phyloP scores from a whole-genome alignment of 2,113 vertebrate genomes.

The Cochlearius cochlearius region DNA sequence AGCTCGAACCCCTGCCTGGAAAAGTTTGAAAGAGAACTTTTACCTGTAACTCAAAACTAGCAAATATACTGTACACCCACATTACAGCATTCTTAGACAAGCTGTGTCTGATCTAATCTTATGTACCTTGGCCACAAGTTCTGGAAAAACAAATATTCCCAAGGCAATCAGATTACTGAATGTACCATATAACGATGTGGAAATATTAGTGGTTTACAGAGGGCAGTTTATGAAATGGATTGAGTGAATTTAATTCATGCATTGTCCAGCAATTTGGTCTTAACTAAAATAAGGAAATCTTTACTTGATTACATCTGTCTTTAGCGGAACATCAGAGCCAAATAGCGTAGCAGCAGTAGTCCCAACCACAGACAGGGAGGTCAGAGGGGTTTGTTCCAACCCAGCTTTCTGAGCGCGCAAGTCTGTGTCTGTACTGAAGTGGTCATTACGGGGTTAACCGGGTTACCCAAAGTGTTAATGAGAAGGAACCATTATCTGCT shows the following conservation, averaged over 20 bases:
- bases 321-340: background rate
- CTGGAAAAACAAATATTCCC: constrained; percentile 70
- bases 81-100: constrained; percentile 54
- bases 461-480: background rate
- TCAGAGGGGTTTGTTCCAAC: background rate
- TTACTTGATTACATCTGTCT: background rate
- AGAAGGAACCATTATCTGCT: constrained; percentile 23
- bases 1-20: background rate
- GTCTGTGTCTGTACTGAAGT: background rate
- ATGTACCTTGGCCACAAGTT: constrained; percentile 64
- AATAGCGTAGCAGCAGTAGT: background rate
- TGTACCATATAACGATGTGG: constrained; percentile 5
- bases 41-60: constrained; percentile 40
- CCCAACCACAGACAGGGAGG: background rate
- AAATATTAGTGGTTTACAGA: constrained; percentile 35
- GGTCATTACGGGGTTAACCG: constrained; percentile 18
- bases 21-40: background rate
- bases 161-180: constrained; percentile 60
- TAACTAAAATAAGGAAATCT: constrained; percentile 3
- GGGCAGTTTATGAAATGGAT: constrained; percentile 23
- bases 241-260: constrained; percentile 11
- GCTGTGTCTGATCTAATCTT: constrained; percentile 67
- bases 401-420: background rate
- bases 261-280: background rate
- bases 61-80: constrained; percentile 22